These are phyloP conservation scores for Cremastinae sp. DNA, from an alignment of 2,888 invertebrate genomes.

Conservation along the genomic window DNA sequence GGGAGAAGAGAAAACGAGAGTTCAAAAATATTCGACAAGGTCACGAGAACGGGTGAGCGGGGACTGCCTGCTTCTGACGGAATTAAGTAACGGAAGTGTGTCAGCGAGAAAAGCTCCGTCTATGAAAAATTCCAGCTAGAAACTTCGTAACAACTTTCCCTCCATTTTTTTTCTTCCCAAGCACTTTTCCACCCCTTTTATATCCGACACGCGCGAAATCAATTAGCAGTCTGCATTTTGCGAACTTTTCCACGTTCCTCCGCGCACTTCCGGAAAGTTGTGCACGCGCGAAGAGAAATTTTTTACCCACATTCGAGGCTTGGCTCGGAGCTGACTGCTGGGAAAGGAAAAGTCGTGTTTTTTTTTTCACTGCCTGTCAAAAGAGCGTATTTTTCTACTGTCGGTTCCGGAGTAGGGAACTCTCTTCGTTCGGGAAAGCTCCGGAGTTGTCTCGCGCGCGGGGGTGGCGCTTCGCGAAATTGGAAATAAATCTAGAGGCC, in stretches of 20 bases:
- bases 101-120: slow-evolving; percentile 35
- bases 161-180: slow-evolving; percentile 43
- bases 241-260: too few relatives aligned
- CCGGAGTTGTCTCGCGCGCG: neutral
- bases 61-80: slow-evolving; percentile 39
- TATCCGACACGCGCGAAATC: too few relatives aligned
- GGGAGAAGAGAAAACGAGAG: slow-evolving; percentile 31
- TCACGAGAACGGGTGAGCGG: slow-evolving; percentile 46
- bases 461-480: slow-evolving; percentile 65
- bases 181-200: neutral
- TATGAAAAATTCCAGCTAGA: neutral
- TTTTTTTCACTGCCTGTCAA: too few relatives aligned
- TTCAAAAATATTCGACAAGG: slow-evolving; percentile 60
- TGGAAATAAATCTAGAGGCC: slow-evolving; percentile 77
- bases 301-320: too few relatives aligned
- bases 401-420: too few relatives aligned
- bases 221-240: too few relatives aligned
- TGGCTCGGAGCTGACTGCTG: too few relatives aligned
- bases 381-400: too few relatives aligned
- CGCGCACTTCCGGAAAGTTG: too few relatives aligned
- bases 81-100: slow-evolving; percentile 62
- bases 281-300: too few relatives aligned
- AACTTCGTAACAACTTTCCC: slow-evolving; percentile 47
- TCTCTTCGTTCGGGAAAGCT: neutral
- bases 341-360: too few relatives aligned